phyloP scores from a whole-genome alignment of 1,140 invertebrate genomes.

The Mamestra configurata region DNA sequence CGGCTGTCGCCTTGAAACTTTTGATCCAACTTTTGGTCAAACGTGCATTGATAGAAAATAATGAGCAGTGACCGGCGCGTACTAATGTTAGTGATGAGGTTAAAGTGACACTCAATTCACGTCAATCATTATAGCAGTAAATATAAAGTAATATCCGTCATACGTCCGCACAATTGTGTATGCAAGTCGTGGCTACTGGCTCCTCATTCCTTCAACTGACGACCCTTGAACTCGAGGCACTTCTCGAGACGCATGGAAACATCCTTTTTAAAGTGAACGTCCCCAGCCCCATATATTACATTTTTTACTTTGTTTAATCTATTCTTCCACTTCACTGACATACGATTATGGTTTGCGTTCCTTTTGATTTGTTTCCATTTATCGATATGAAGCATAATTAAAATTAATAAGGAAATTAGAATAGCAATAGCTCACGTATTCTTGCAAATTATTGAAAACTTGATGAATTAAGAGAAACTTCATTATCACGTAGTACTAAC shows the following conservation, averaged over 20 bases:
- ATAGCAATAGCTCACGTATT: conserved; percentile 6
- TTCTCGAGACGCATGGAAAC: conserved; percentile 39
- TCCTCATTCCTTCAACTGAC: conserved; percentile 7
- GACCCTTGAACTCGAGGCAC: conserved; percentile 20
- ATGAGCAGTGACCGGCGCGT: neutral
- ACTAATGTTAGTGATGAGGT: conserved; percentile 12
- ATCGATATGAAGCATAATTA: neutral
- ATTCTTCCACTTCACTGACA: neutral
- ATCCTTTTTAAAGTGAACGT: conserved; percentile 20
- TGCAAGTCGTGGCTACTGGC: conserved; percentile 13
- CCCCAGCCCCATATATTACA: neutral
- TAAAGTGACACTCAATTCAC: conserved; percentile 18
- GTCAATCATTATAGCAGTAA: conserved; percentile 31
- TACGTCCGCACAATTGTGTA: conserved; percentile 1
- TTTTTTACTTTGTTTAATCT: neutral
- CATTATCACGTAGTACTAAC: conserved; percentile 56
- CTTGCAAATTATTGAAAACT: conserved; percentile 7
- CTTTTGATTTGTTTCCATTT: too few relatives aligned
- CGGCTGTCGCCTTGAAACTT: conserved; percentile 31
- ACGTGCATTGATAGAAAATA: neutral
- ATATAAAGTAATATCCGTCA: conserved; percentile 32
- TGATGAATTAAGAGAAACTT: conserved; percentile 27
- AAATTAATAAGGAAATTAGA: conserved; percentile 12
- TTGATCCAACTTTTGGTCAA: conserved; percentile 7
- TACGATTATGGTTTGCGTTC: too few relatives aligned